A percentile compares a stretch with the other conserved stretches of the same genome.
phyloP scores from a whole-genome alignment of 92 coral and sea anemone genomes.

The Porites cylindrica region DNA sequence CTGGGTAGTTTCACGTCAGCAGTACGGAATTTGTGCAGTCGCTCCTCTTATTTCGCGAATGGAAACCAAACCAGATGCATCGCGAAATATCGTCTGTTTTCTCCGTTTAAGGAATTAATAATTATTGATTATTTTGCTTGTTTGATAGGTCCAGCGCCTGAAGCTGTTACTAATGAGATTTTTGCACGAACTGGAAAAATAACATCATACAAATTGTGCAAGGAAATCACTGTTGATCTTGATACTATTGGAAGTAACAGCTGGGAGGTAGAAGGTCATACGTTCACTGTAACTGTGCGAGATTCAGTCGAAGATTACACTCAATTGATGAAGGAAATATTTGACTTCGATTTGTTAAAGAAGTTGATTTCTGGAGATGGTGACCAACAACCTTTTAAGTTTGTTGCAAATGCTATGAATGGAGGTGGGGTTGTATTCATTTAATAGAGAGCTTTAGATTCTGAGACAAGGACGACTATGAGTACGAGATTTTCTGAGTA shows the following conservation, averaged over 20 bases:
- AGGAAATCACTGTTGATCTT: constrained; percentile 77
- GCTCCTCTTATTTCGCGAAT: too few relatives aligned
- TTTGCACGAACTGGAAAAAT: constrained; percentile 73
- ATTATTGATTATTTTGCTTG: not conserved
- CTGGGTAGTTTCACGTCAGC: too few relatives aligned
- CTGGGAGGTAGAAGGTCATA: constrained; percentile 88
- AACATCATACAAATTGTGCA: constrained; percentile 84
- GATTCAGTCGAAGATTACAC: constrained; percentile 94
- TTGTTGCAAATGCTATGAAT: constrained; percentile 87
- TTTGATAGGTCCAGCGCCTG: constrained; percentile 93
- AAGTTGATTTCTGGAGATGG: constrained; percentile 64
- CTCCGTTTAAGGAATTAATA: too few relatives aligned
- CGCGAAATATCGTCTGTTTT: too few relatives aligned
- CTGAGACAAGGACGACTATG: too few relatives aligned
- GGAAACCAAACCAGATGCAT: too few relatives aligned
- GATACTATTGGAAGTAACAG: constrained; percentile 72
- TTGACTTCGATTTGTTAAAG: constrained; percentile 87
- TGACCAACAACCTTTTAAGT: constrained; percentile 68
- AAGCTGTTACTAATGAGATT: constrained; percentile 87
- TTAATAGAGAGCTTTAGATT: too few relatives aligned
- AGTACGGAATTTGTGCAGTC: too few relatives aligned
- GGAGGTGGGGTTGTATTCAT: constrained; percentile 70
- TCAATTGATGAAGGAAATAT: constrained; percentile 92
- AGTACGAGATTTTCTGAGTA: too few relatives aligned
- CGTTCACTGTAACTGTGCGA: constrained; percentile 81